Base-by-base conservation (phyloP, 2,113 vertebrate genomes). In the Gopherus evgoodei region DNA sequence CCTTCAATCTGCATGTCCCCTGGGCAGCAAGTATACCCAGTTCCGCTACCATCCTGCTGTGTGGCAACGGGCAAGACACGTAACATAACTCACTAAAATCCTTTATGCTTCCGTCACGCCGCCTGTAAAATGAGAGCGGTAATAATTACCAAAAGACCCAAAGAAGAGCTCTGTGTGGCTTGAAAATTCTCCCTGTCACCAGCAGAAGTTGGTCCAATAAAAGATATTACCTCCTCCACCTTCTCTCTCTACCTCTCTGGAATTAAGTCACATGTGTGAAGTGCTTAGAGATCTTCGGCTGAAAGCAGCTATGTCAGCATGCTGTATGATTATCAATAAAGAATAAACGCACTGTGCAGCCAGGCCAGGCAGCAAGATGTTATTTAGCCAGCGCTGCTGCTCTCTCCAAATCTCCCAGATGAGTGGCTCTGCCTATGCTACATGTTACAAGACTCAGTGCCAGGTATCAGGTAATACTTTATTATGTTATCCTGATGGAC, bases 291-390 rank as follows among this genome's bases (percentile, higher is more conserved):
- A 47, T 82, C 96, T 1, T 24, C 93, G 81, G 93, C 19, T 14
- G 1, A 81, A 87, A 69, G 93, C 94, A 85, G 93, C 80, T 85
- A 88, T 11, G 1, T 4, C 69, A 52, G 83, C 3, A 8, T 5
- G 38, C 14, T 16, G 25, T 5, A 1, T 82, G 95, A 96, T 95
- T 95, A n/a, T 69, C 62, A 95, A 94, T 89, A 90, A 86, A 87
- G 90, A 95, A 94, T 57, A 94, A 93, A 95, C 49, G 86, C 94
- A 89, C 93, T 90, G 83, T 89, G 91, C 94, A 95, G 94, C 92
- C 93, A 83, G 95, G 92, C 93, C 92, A 42, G 92, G 95, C 96
- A 94, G 91, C 85, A 90, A 83, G 56, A 47, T 13, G 2, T 19
- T 3, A 0, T 1, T 16, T 4, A 0, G 90, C 95, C 47, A 25